phyloP scores from a whole-genome alignment of 2,797 vertebrate species.

The Nyctalus aviator region DNA sequence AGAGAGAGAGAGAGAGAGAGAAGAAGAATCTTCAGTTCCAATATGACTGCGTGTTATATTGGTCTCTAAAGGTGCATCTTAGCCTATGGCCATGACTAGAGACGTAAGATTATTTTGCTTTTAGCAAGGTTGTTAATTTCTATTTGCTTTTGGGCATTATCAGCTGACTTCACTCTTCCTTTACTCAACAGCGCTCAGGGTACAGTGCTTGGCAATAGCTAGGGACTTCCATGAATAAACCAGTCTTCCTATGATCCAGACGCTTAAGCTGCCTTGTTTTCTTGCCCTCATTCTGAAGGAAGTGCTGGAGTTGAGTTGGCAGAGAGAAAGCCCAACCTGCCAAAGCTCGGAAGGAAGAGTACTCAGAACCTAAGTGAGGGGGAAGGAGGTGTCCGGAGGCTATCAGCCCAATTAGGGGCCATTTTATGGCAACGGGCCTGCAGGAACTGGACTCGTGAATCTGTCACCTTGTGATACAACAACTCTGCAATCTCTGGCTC shows the following conservation, averaged over 20 bases:
- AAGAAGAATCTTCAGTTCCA: background rate
- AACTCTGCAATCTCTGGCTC: background rate
- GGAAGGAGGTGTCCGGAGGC: background rate
- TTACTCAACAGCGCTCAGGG: background rate
- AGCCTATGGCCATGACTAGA: background rate
- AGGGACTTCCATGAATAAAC: conserved; percentile 54
- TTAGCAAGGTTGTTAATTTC: conserved; percentile 40
- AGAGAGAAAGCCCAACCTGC: conserved; percentile 30
- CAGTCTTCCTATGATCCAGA: background rate
- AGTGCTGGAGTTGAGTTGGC: conserved; percentile 13
- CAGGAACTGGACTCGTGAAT: background rate
- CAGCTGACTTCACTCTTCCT: conserved; percentile 4
- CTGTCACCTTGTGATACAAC: background rate
- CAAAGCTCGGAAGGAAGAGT: conserved; percentile 32
- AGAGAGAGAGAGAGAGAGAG: no score
- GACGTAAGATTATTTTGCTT: background rate
- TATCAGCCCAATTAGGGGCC: background rate
- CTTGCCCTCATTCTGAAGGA: conserved; percentile 50
- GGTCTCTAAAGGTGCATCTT: conserved; percentile 4
- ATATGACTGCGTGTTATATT: background rate
- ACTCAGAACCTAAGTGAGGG: background rate
- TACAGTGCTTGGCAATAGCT: conserved; percentile 59
- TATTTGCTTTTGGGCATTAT: conserved; percentile 45
- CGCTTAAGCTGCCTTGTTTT: conserved; percentile 24
- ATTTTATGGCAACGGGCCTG: background rate